phyloP scores from a whole-genome alignment of 2,888 invertebrate species.

The Hylaea fasciaria region DNA sequence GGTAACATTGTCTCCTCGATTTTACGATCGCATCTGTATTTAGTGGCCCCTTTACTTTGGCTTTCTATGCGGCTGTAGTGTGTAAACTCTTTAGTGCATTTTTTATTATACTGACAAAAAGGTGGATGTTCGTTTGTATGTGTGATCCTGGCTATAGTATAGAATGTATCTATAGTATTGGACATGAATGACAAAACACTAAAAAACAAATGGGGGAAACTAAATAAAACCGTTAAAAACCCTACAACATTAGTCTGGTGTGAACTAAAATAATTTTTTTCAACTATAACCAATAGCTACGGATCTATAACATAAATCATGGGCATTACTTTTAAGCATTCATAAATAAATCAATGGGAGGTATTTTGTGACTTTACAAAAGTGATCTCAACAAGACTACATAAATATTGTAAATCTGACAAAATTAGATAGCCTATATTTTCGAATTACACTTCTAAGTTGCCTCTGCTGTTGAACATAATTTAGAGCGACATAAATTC shows the following conservation, averaged over 20 bases:
- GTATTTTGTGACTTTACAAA: not conserved
- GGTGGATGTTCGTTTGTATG: not conserved
- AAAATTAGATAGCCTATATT: conserved; percentile 24
- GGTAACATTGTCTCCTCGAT: conserved; percentile 51
- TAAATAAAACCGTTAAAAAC: too few relatives aligned
- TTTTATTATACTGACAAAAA: not conserved
- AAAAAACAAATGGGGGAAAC: too few relatives aligned
- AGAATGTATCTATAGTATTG: too few relatives aligned
- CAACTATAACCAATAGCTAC: too few relatives aligned
- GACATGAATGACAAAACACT: too few relatives aligned
- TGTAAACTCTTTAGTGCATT: conserved; percentile 24
- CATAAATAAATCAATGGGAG: not conserved
- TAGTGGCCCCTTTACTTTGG: conserved; percentile 37
- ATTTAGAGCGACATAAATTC: conserved; percentile 36
- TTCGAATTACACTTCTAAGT: conserved; percentile 18
- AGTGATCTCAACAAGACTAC: conserved; percentile 7
- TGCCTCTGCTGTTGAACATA: conserved; percentile 35
- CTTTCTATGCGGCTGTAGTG: conserved; percentile 25
- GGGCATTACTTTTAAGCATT: too few relatives aligned
- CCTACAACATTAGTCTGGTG: too few relatives aligned
- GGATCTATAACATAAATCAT: too few relatives aligned
- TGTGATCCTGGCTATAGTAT: too few relatives aligned
- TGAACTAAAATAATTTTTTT: too few relatives aligned
- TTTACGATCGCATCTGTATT: conserved; percentile 51
- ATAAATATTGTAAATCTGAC: conserved; percentile 23